A percentile compares a stretch with the other conserved stretches of the same genome.
Evolutionary conservation across 1,140 invertebrate species (phyloP).

Genomic region (Pararge aegeria): DNA sequence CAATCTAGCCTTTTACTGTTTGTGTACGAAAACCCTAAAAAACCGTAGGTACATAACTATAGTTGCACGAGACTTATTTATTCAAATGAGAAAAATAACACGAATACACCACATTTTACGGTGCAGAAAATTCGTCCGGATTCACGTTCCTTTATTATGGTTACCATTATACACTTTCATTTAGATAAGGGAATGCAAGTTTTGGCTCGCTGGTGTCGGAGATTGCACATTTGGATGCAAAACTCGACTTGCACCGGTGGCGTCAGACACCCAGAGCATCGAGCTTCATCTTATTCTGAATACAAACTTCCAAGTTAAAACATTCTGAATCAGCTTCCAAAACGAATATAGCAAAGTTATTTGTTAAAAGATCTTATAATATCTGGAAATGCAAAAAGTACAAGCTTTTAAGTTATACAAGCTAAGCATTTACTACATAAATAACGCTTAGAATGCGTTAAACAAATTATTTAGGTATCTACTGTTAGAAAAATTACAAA

Average conservation of each 20-base stretch:
- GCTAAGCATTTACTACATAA: too few species aligned
- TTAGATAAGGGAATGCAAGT: conserved; percentile 35
- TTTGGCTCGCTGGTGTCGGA: conserved; percentile 28
- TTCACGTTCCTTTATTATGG: conserved; percentile 8
- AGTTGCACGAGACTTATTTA: too few species aligned
- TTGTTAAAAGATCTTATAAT: background rate
- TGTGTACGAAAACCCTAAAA: too few species aligned
- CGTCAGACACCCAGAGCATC: conserved; percentile 24
- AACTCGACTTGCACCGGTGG: conserved; percentile 33
- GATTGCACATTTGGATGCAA: conserved; percentile 46
- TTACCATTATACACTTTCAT: conserved; percentile 20
- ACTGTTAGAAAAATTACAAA: too few species aligned
- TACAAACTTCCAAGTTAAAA: conserved; percentile 34
- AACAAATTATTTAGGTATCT: too few species aligned
- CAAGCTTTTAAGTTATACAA: too few species aligned
- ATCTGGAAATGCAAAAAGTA: background rate
- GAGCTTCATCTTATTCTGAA: conserved; percentile 26
- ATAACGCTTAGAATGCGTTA: too few species aligned
- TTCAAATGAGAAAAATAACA: too few species aligned
- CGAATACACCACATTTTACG: conserved; percentile 13
- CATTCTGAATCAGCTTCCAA: conserved; percentile 22
- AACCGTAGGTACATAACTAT: too few species aligned
- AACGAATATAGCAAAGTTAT: conserved; percentile 15
- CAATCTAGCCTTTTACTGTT: too few species aligned
- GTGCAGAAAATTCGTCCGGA: conserved; percentile 23